A percentile compares a stretch with the other conserved stretches of the same genome.
phyloP scores from a whole-genome alignment of 2,888 invertebrate species.

The Maniola hyperantus region DNA sequence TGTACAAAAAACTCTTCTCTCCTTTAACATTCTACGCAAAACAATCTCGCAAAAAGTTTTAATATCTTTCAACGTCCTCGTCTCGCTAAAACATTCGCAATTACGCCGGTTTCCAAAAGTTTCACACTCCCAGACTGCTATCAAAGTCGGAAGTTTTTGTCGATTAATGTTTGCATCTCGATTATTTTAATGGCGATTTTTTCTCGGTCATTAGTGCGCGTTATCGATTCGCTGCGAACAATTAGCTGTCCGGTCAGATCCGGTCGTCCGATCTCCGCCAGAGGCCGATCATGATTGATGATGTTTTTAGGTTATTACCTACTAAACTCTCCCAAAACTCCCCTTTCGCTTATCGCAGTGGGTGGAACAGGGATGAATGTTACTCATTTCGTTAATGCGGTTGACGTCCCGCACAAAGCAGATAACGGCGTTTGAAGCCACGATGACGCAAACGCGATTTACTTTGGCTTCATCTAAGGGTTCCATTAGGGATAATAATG shows the following conservation, averaged over 20 bases:
- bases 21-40: slow-evolving; percentile 23
- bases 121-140: slow-evolving; percentile 33
- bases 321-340: slow-evolving; percentile 46
- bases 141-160: slow-evolving; percentile 29
- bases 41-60: slow-evolving; percentile 37
- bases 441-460: slow-evolving; percentile 46
- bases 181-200: slow-evolving; percentile 62
- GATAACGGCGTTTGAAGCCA: slow-evolving; percentile 57
- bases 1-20: slow-evolving; percentile 16
- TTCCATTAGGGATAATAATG: slow-evolving; percentile 44
- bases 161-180: slow-evolving; percentile 40
- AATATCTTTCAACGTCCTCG: slow-evolving; percentile 28
- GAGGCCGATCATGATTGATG: slow-evolving; percentile 73
- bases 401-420: slow-evolving; percentile 57
- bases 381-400: slow-evolving; percentile 63
- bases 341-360: slow-evolving; percentile 45
- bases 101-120: slow-evolving; percentile 33
- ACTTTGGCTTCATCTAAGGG: slow-evolving; percentile 43
- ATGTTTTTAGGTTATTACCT: slow-evolving; percentile 59
- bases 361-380: slow-evolving; percentile 50
- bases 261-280: slow-evolving; percentile 47
- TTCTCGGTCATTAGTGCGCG: slow-evolving; percentile 63
- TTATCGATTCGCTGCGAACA: slow-evolving; percentile 65
- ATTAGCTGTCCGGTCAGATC: slow-evolving; percentile 64
- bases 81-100: slow-evolving; percentile 32